Conservation (phyloP, 2,797 vertebrate species). For the Karalla daura region DNA sequence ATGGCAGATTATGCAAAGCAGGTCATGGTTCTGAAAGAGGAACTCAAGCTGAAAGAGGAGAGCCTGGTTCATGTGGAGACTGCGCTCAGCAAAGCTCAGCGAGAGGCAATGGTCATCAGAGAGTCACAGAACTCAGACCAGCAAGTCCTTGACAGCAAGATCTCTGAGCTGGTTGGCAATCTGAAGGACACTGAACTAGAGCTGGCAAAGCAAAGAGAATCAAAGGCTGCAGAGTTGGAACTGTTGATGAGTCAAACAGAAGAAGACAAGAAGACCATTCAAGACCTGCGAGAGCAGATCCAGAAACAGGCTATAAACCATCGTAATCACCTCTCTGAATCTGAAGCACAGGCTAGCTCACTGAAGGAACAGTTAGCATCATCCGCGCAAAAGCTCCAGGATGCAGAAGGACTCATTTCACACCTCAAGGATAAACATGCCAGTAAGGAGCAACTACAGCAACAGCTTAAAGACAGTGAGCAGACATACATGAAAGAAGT, state of each 20-base stretch:
- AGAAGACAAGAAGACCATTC: conserved; percentile 80
- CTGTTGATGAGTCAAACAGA: conserved; percentile 80
- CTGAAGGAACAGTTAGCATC: conserved; percentile 85
- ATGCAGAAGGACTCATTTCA: conserved; percentile 73
- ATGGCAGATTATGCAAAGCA: conserved; percentile 88
- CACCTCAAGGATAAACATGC: conserved; percentile 78
- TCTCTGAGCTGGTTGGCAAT: conserved; percentile 83
- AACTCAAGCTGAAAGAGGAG: conserved; percentile 87
- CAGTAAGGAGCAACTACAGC: conserved; percentile 74
- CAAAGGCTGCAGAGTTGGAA: conserved; percentile 80
- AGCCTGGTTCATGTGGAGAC: conserved; percentile 82
- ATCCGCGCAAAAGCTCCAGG: conserved; percentile 77
- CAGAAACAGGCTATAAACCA: conserved; percentile 78
- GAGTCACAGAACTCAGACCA: conserved; percentile 87
- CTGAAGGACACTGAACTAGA: conserved; percentile 77
- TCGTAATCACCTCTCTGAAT: conserved; percentile 81
- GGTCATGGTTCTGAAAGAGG: conserved; percentile 82
- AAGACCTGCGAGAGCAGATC: conserved; percentile 82
- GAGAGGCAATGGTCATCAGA: conserved; percentile 79
- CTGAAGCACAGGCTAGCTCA: conserved; percentile 81
- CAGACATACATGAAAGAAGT: conserved; percentile 84
- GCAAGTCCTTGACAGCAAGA: conserved; percentile 78
- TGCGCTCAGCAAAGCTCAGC: conserved; percentile 83
- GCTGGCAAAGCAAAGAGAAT: conserved; percentile 77
- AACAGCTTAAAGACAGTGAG: conserved; percentile 78